These are phyloP conservation scores for Opisthograptis luteolata DNA, from an alignment of 2,888 invertebrate genomes.

Conservation along the genomic window DNA sequence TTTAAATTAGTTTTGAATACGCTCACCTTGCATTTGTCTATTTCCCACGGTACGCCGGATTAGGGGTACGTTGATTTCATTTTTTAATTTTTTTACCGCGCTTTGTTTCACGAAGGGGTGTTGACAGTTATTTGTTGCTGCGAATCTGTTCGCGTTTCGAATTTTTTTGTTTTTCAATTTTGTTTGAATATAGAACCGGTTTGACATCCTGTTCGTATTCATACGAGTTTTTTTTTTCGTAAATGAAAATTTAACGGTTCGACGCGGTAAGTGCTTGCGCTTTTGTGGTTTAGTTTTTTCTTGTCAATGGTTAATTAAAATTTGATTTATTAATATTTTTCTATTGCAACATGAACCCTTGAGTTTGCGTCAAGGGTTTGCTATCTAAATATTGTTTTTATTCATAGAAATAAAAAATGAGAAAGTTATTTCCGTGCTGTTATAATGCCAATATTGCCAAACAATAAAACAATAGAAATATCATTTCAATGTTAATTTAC, in stretches of 20 bases:
- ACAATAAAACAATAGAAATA: no score
- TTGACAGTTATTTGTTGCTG: conserved; percentile 83
- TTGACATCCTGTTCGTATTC: conserved; percentile 73
- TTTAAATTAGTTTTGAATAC: conserved; percentile 83
- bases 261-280: conserved; percentile 62
- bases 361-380: conserved; percentile 55
- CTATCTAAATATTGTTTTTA: conserved; percentile 58
- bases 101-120: conserved; percentile 83
- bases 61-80: conserved; percentile 72
- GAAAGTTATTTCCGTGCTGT: no score
- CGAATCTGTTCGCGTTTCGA: conserved; percentile 65
- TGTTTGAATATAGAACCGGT: conserved; percentile 79
- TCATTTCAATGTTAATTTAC: no score
- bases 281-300: conserved; percentile 76
- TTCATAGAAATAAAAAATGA: no score
- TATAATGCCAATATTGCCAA: no score
- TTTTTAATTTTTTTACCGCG: conserved; percentile 73
- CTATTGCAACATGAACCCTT: conserved; percentile 38
- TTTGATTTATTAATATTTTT: conserved; percentile 79
- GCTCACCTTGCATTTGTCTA: conserved; percentile 79
- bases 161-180: conserved; percentile 72
- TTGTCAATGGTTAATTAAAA: conserved; percentile 76
- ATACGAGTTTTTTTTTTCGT: conserved; percentile 60
- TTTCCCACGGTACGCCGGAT: conserved; percentile 78
- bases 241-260: conserved; percentile 80